These are phyloP conservation scores for Drosophila gunungcola DNA, from an alignment of 1,140 invertebrate genomes.

Conservation along the genomic window DNA sequence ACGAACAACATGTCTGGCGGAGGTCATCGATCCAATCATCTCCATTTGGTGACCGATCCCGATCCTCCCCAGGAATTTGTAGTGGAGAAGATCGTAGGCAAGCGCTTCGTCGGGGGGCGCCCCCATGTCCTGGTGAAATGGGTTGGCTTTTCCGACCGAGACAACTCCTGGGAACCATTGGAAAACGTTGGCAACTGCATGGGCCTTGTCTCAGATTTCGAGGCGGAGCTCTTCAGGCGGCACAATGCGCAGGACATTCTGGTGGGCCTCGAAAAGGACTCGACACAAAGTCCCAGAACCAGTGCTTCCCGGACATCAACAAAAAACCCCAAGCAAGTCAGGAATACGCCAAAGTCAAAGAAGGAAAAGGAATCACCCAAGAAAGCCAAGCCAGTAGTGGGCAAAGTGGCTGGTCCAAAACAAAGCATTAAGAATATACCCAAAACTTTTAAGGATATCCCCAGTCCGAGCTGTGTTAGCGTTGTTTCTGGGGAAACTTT, in stretches of 20 bases:
- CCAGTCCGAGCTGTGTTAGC: not conserved
- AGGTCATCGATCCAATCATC: no score
- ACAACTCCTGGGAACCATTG: conserved; percentile 1
- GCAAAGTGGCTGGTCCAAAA: not conserved
- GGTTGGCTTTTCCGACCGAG: not conserved
- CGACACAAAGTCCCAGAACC: not conserved
- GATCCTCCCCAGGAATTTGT: not conserved
- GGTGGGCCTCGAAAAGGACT: no score
- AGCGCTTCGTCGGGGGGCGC: not conserved
- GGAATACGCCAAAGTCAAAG: not conserved
- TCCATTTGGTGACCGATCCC: not conserved
- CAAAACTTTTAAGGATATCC: not conserved
- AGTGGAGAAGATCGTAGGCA: not conserved
- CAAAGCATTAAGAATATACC: not conserved
- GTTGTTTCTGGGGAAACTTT: not conserved
- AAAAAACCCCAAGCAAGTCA: not conserved
- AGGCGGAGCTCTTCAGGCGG: not conserved
- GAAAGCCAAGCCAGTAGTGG: not conserved
- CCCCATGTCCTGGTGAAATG: not conserved
- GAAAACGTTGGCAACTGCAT: conserved; percentile 1
- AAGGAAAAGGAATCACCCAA: not conserved
- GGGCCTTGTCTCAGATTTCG: not conserved
- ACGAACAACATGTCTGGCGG: not conserved
- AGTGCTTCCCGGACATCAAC: not conserved
- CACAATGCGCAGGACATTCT: no score